Evolutionary conservation across 53 echinoderm and acorn worm genomes (phyloP).

Genomic region (Echinometra lucunter): DNA sequence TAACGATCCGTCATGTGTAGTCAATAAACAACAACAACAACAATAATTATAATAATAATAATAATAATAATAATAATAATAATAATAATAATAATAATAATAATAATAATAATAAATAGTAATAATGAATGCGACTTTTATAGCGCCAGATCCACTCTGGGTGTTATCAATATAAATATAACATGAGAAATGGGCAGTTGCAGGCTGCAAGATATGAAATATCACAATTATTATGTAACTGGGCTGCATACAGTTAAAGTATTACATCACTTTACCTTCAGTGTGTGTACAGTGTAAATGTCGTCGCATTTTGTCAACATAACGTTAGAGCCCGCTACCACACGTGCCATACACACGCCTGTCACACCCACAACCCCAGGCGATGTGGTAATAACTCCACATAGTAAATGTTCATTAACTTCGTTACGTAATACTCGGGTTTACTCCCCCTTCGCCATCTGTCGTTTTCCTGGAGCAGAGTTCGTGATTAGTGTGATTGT

Average conservation of each 20-base stretch:
- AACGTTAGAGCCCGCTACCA: not conserved
- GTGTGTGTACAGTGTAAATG: not conserved
- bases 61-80: no score
- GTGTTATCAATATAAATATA: no score
- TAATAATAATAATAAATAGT: no score
- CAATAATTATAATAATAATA: no score
- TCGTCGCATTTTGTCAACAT: constrained; percentile 12
- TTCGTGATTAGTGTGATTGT: constrained; percentile 60
- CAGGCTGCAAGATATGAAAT: no score
- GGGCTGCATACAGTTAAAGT: not conserved
- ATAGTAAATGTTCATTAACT: constrained; percentile 61
- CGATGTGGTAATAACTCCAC: constrained; percentile 26
- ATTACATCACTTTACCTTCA: not conserved
- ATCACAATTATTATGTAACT: not conserved
- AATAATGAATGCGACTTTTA: no score
- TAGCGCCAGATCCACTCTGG: no score
- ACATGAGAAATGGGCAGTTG: no score
- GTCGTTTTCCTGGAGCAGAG: constrained; percentile 22
- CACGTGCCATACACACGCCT: not conserved
- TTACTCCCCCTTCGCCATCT: constrained; percentile 58
- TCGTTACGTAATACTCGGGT: constrained; percentile 53
- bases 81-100: no score
- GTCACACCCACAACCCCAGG: not conserved
- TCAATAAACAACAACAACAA: no score
- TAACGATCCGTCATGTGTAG: no score